A percentile compares a stretch with the other conserved stretches of the same genome.
These are phyloP conservation scores for Amniataba percoides DNA, from an alignment of 2,797 vertebrate genomes.

Conservation along the genomic window DNA sequence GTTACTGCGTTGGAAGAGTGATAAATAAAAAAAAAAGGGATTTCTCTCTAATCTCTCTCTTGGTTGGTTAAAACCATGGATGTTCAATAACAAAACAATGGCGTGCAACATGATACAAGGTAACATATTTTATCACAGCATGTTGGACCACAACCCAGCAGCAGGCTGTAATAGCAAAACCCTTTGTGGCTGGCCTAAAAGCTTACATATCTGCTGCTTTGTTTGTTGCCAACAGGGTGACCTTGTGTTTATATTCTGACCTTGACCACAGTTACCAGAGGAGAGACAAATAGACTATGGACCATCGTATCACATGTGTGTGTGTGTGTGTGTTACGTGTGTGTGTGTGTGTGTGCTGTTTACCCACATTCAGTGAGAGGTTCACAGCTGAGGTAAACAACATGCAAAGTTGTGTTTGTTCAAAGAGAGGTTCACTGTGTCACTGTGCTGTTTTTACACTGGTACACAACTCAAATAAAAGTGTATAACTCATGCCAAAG, in stretches of 20 bases:
- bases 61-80: not conserved
- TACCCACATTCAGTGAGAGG: conserved; percentile 51
- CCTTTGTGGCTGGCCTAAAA: conserved; percentile 19
- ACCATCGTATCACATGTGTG: conserved; percentile 36
- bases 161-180: conserved; percentile 1
- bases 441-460: conserved; percentile 19
- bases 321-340: conserved; percentile 14
- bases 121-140: not conserved
- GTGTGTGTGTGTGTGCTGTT: conserved; percentile 30
- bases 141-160: conserved; percentile 7
- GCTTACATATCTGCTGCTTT: conserved; percentile 53
- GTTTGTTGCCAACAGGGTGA: conserved; percentile 61
- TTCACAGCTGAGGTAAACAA: conserved; percentile 67
- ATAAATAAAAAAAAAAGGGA: too few species aligned
- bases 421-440: conserved; percentile 26
- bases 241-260: conserved; percentile 65
- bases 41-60: not conserved
- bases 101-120: not conserved
- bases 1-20: not conserved
- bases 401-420: conserved; percentile 54
- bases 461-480: not conserved
- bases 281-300: conserved; percentile 58
- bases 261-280: conserved; percentile 69
- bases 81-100: not conserved
- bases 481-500: not conserved